Evolutionary conservation across 2,113 vertebrate genomes (phyloP).

Genomic region (Spheniscus mendiculus): DNA sequence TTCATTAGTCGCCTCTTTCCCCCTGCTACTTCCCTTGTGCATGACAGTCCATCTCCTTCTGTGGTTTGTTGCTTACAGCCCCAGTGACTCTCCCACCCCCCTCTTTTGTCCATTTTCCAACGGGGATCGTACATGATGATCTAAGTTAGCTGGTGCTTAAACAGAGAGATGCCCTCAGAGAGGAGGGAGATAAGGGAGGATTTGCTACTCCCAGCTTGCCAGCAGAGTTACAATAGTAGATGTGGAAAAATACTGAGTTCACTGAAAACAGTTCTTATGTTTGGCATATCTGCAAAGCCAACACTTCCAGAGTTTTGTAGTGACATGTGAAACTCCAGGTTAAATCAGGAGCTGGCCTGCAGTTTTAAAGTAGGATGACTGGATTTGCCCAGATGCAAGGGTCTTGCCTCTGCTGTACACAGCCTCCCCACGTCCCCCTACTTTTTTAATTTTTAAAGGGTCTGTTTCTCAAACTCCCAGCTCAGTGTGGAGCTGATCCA

Average conservation of each 20-base stretch:
- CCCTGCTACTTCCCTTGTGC: conserved; percentile 23
- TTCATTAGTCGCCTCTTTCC: conserved; percentile 60
- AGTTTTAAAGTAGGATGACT: not conserved
- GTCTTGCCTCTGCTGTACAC: not conserved
- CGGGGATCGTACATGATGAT: not conserved
- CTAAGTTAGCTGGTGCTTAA: conserved; percentile 30
- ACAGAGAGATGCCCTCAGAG: conserved; percentile 2
- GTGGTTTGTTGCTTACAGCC: conserved; percentile 43
- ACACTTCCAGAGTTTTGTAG: not conserved
- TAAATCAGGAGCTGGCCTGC: not conserved
- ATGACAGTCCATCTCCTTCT: not conserved
- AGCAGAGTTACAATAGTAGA: conserved; percentile 24
- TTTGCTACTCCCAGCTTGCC: conserved; percentile 14
- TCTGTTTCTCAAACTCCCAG: not conserved
- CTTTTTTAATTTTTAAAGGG: not conserved
- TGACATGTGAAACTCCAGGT: not conserved
- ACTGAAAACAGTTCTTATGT: not conserved
- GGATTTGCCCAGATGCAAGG: not conserved
- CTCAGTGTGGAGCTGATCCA: not conserved
- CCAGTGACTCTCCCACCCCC: not conserved
- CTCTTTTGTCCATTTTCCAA: conserved; percentile 23
- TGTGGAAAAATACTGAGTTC: conserved; percentile 60
- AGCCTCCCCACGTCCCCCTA: not conserved
- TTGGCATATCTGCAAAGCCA: conserved; percentile 5
- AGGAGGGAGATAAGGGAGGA: conserved; percentile 21